Conservation (phyloP, 2,113 vertebrate species). For the Phylloscopus whistleri region DNA sequence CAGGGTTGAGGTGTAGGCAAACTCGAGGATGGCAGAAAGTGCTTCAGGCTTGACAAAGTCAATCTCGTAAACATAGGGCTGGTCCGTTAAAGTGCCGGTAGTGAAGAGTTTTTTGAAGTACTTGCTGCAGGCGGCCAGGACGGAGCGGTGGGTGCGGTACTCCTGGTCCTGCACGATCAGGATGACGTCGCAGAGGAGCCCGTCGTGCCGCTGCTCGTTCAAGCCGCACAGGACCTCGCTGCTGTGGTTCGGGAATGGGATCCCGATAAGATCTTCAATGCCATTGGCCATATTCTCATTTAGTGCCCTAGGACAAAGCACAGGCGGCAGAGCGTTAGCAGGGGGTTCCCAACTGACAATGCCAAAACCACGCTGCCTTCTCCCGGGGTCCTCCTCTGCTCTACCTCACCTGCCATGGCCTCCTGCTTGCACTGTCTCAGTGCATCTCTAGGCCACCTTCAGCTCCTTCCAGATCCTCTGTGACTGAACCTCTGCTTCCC, state of each 20-base stretch:
- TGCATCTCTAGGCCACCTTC: not conserved
- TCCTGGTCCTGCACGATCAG: slow-evolving; percentile 95
- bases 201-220: slow-evolving; percentile 91
- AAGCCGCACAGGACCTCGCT: slow-evolving; percentile 92
- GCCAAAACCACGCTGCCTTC: fast-evolving
- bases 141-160: slow-evolving; percentile 91
- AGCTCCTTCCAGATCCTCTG: not conserved
- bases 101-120: slow-evolving; percentile 99
- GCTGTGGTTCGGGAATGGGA: slow-evolving; percentile 99
- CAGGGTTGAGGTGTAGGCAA: slow-evolving; percentile 96
- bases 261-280: slow-evolving; percentile 95
- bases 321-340: not conserved
- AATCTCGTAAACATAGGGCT: slow-evolving; percentile 91
- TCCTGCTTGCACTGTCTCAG: not conserved
- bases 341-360: fast-evolving
- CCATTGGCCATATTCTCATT: slow-evolving; percentile 90
- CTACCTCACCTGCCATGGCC: no score
- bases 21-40: slow-evolving; percentile 95
- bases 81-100: slow-evolving; percentile 79
- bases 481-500: not conserved
- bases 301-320: slow-evolving; percentile 72
- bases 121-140: slow-evolving; percentile 96
- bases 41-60: slow-evolving; percentile 95
- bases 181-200: slow-evolving; percentile 93
- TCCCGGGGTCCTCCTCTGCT: not conserved